Percentiles rank a stretch among this genome's conserved stretches.
Evolutionary conservation across 2,113 vertebrate species (phyloP).

Genomic region (Nibea albiflora): DNA sequence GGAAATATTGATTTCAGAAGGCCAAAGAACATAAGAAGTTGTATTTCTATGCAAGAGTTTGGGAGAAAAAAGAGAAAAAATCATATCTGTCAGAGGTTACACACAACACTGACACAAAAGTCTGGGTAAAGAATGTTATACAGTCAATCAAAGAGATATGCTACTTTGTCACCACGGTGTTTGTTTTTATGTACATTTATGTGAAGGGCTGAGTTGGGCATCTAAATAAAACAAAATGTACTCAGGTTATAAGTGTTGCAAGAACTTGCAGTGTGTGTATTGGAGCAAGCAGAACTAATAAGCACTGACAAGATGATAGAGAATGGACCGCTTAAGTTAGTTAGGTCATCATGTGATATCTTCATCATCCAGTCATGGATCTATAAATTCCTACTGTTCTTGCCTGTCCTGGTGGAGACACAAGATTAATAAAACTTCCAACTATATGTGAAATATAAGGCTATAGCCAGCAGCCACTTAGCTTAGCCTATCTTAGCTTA

Average conservation of each 20-base stretch:
- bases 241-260: not conserved
- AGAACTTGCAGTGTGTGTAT: not conserved
- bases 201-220: not conserved
- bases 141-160: not conserved
- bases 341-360: no score
- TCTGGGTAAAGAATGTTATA: not conserved
- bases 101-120: not conserved
- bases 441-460: not conserved
- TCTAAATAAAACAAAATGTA: no score
- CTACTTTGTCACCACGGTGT: not conserved
- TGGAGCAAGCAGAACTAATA: not conserved
- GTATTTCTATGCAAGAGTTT: not conserved
- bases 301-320: not conserved
- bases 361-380: no score
- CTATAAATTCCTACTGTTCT: not conserved
- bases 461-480: not conserved
- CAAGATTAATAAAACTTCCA: not conserved
- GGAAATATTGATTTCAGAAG: not conserved
- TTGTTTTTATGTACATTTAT: not conserved
- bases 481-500: not conserved
- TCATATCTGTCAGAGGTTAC: not conserved
- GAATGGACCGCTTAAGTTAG: not conserved
- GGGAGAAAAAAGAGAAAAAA: not conserved
- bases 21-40: not conserved
- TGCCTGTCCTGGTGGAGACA: not conserved